A percentile compares a stretch with the other conserved stretches of the same genome.
Conservation (phyloP, 2,888 invertebrate genomes). For the Cordilura impudica region DNA sequence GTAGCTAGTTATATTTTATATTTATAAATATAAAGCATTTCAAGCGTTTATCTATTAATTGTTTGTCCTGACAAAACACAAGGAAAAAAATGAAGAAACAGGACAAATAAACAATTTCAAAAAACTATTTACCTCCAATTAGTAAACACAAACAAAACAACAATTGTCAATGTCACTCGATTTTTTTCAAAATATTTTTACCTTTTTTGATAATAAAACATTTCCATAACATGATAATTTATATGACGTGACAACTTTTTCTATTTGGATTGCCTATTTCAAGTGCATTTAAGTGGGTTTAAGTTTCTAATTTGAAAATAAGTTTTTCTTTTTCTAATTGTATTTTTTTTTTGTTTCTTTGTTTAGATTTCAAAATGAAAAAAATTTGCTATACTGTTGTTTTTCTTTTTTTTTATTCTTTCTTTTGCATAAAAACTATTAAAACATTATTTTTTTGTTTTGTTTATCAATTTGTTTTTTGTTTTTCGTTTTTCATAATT, state of each 20-base stretch:
- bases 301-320: neutral
- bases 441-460: constrained; percentile 34
- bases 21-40: constrained; percentile 37
- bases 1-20: constrained; percentile 42
- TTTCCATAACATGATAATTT: neutral
- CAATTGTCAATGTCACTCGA: neutral
- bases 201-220: neutral
- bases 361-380: neutral
- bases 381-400: neutral
- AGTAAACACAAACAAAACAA: neutral
- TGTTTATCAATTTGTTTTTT: constrained; percentile 11
- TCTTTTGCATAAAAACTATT: constrained; percentile 54
- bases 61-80: constrained; percentile 19
- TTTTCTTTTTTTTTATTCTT: constrained; percentile 32
- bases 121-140: neutral
- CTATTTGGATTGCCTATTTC: too few species aligned
- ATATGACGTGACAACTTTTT: neutral
- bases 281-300: neutral
- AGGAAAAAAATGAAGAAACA: neutral
- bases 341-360: neutral
- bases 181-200: neutral
- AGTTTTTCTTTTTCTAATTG: neutral
- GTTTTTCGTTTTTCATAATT: constrained; percentile 52
- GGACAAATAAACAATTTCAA: neutral
- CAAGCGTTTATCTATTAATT: constrained; percentile 16